Evolutionary conservation across 2,113 vertebrate species (phyloP).

Genomic region (human (Homo sapiens)): DNA sequence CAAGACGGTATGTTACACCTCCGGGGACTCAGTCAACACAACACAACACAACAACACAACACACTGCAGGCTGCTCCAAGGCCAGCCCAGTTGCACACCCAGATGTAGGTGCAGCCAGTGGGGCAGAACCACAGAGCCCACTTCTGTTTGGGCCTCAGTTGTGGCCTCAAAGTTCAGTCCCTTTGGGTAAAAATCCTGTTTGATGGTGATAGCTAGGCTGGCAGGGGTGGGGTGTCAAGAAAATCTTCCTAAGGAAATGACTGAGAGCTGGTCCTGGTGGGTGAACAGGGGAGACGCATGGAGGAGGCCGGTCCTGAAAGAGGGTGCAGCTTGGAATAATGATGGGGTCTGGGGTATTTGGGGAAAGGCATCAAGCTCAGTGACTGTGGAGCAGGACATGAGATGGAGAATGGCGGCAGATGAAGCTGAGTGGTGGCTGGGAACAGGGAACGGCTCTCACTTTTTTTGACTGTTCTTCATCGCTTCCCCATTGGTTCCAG

Average conservation of each 20-base stretch:
- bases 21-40: constrained; percentile 69
- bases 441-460: neutral
- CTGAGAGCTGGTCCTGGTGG: neutral
- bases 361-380: neutral
- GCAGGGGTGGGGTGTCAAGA: neutral
- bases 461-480: neutral
- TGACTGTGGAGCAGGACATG: neutral
- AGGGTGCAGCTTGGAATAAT: neutral
- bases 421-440: neutral
- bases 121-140: constrained; percentile 54
- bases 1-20: constrained; percentile 77
- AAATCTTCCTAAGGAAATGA: neutral
- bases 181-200: neutral
- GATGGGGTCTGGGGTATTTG: neutral
- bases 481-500: neutral
- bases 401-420: neutral
- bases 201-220: neutral
- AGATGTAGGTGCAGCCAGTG: neutral
- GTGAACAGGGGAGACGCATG: neutral
- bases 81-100: constrained; percentile 35
- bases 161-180: neutral
- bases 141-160: constrained; percentile 67
- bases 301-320: neutral
- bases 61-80: constrained; percentile 9
- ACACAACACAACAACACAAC: constrained; percentile 39